Base-by-base conservation (phyloP, 1,140 invertebrate species). In the Drosophila chauvacae region DNA sequence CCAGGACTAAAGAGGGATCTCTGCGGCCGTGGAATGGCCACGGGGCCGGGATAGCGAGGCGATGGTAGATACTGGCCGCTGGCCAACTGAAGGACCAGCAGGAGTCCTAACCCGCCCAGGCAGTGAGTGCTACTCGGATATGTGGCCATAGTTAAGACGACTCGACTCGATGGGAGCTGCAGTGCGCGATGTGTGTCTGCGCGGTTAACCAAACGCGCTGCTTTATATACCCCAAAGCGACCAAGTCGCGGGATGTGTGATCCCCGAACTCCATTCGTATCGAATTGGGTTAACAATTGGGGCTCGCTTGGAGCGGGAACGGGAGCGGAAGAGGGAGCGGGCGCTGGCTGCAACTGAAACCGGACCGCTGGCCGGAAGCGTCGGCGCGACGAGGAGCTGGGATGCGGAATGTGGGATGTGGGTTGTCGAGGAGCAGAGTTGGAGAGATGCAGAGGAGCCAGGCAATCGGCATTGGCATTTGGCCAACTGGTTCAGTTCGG, bases 391-490 rank as follows among this genome's bases (percentile, higher is more conserved):
- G 23, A 28, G 47, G 33, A 53, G n/a, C 3, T 18, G 9, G 9
- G 47, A 26, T 48, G 28, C 7, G 28, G 26, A 5, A 28, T 28
- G 26, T 28, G 26, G 9, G 47, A 28, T 48, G 20, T 48, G 47
- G 47, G 23, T 2, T 28, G 16, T 28, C 13, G 47, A 20, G 23
- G 10, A 11, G 55, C 20, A 0, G 35, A 28, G 33, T 33, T 28
- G 44, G 1, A 23, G 33, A 62, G 47, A 13, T 37, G 50, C 39
- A 26, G 62, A 44, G 45, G 47, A 45, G 45, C 26, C 45, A 13
- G 51, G 69, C 80, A 82, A 75, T 70, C 87, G 84, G 84, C 84
- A 88, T 88, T 88, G 84, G 84, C 84, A 88, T 88, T 88, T 88
- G 84, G 84, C 77, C 61, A 88, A 88, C 84, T 88, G 84, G 84